Base-by-base conservation (phyloP, 2,797 vertebrate species). In the Sebastes iracundus region DNA sequence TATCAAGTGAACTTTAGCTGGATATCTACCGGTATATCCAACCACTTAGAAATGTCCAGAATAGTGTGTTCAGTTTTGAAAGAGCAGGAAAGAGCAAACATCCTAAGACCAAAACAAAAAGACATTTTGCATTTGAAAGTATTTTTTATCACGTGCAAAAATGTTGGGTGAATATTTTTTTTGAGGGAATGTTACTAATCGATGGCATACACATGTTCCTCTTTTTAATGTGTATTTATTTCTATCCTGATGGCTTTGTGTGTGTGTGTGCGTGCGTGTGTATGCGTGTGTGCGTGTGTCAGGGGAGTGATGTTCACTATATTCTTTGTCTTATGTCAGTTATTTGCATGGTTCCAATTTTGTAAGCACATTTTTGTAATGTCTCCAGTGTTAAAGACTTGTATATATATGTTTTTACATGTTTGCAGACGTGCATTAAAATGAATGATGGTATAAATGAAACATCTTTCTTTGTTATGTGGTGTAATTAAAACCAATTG, bases 341-440 rank as follows among this genome's bases (percentile, higher is more conserved):
- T 80, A 81, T 80, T 87, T 93, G 91, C 91, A 93, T 92, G 88
- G 33, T 79, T 87, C 84, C 30, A 28, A 74, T 88, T 93, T 90
- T 88, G 77, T 91, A 91, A 90, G 64, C 66, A 71, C 62, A 78
- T 86, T 87, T 92, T 93, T 88, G 81, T 86, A 91, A 75, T 1
- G 72, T 89, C 84, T 82, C 25, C 77, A 79, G 85, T 91, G 85
- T 86, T 89, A 52, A 42, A 83, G 59, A 84, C 42, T 79, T 91
- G 77, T 88, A 80, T 32, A 80, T 83, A 87, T 72, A 86, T 72
- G 88, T 91, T 93, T 93, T 92, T 91, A 89, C 84, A 75, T 88
- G 83, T 90, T 89, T 91, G 66, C 74, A 87, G 42, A 85, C 56
- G 79, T 88, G 68, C 74, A 93, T 89, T 93, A 89, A 90, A 93